Evolutionary conservation across 2,888 invertebrate genomes (phyloP), one percentile per base, ranked within the genome.

Genomic region (Parnassius apollo): DNA sequence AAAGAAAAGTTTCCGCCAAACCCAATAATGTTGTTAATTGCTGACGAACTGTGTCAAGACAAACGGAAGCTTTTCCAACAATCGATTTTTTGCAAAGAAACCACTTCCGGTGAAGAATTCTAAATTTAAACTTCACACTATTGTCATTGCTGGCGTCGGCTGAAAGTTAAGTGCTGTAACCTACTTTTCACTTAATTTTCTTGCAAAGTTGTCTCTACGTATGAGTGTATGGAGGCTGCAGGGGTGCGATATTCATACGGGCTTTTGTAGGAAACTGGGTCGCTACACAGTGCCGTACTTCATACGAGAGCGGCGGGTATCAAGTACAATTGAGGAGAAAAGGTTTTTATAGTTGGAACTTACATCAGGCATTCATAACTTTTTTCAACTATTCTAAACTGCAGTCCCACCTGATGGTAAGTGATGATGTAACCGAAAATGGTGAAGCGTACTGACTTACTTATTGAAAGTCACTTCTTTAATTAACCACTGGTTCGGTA

Each of bases 251-350:
- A 64, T 60, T 60, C 64, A 60, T 64, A 60, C 59, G 59, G 64
- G 61, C 65, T 64, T 61, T 67, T 67, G 64, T 67, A 58, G 53
- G 60, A 63, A 67, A 60, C 61, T 67, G 57, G 65, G 67, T 65
- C 67, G 67, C 65, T 60, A 61, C 61, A 59, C 62, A 65, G 66
- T 42, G 62, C 22, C 61, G 56, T 61, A 42, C 66, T 67, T 59
- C 61, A 65, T 49, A 60, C 62, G 62, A 61, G 67, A 56, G 59
- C 59, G 59, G 59, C 54, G 59, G 45, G 50, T 56, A 64, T 59
- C 52, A 59, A 64, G 63, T 59, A 63, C 63, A 59, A 52, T 57
- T 52, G 59, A 52, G 46, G 51, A 52, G 56, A 56, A 52, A 57
- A 52, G 59, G 63, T 56, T 62, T 62, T 62, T 50, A 62, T 49